A percentile compares a stretch with the other conserved stretches of the same genome.
These are phyloP conservation scores for Neosilurus mollespiculum DNA, from an alignment of 2,797 vertebrate genomes.

Conservation along the genomic window DNA sequence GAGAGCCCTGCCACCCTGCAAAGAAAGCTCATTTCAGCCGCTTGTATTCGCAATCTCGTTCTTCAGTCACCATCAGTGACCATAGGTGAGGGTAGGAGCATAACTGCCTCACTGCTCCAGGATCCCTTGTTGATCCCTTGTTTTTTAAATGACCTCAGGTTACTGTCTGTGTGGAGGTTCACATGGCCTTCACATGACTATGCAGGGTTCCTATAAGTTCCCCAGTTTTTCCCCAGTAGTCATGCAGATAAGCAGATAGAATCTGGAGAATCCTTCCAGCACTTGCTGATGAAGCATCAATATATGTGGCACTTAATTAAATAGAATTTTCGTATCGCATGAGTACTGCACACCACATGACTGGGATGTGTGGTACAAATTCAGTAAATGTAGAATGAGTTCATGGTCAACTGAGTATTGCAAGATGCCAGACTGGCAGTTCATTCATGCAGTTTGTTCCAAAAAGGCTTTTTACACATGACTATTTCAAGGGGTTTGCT, in stretches of 20 bases:
- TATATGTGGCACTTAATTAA: not conserved
- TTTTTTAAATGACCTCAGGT: not conserved
- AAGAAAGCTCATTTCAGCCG: too few relatives aligned
- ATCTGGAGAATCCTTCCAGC: not conserved
- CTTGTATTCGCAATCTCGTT: too few relatives aligned
- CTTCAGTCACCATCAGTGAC: too few relatives aligned
- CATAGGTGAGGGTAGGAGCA: too few relatives aligned
- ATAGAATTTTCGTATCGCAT: not conserved
- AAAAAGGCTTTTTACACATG: constrained; percentile 15
- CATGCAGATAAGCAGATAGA: too few relatives aligned
- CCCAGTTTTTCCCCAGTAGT: not conserved
- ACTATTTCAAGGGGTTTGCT: not conserved
- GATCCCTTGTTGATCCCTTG: not conserved
- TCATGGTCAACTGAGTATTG: not conserved
- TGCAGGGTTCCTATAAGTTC: not conserved
- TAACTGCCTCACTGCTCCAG: not conserved
- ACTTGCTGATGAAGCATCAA: not conserved
- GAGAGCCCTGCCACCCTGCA: too few relatives aligned
- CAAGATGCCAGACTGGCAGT: not conserved
- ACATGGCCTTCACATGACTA: not conserved
- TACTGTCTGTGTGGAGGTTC: not conserved
- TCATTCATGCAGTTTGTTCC: not conserved
- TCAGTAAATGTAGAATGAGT: not conserved
- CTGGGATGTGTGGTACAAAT: not conserved
- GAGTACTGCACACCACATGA: not conserved